These are phyloP conservation scores for Xenus cinereus DNA, from an alignment of 2,113 vertebrate species.

Conservation along the genomic window DNA sequence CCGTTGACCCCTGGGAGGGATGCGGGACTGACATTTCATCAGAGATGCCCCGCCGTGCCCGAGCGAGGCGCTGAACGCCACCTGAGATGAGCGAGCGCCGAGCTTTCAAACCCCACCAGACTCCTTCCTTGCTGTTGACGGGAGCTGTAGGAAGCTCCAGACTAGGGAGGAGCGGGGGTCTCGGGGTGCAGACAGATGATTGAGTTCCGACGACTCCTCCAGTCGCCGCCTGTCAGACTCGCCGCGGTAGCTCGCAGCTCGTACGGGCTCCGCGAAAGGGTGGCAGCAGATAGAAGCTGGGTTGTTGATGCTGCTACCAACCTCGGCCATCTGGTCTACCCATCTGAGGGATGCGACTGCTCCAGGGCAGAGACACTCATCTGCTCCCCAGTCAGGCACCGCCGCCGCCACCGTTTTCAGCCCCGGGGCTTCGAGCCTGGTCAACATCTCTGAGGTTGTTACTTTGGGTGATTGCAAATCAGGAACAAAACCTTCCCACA, in stretches of 20 bases:
- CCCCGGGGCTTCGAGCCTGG: neutral
- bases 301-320: constrained; percentile 5
- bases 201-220: neutral
- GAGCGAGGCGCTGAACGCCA: rapidly evolving
- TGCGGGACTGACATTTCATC: neutral
- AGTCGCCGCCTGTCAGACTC: neutral
- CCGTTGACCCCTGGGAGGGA: neutral
- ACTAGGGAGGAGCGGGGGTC: neutral
- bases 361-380: neutral
- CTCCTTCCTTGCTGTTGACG: neutral
- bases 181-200: neutral
- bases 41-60: rapidly evolving
- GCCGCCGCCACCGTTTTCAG: neutral
- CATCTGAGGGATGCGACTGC: neutral
- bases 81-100: neutral
- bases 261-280: neutral
- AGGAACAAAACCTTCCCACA: neutral
- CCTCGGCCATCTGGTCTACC: neutral
- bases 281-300: neutral
- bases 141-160: neutral
- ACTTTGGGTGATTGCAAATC: neutral
- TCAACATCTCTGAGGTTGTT: neutral
- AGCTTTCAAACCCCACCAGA: neutral
- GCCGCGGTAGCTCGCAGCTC: neutral
- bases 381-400: neutral